phyloP scores from a whole-genome alignment of 2,797 vertebrate species.

The Arnoldichthys spilopterus region DNA sequence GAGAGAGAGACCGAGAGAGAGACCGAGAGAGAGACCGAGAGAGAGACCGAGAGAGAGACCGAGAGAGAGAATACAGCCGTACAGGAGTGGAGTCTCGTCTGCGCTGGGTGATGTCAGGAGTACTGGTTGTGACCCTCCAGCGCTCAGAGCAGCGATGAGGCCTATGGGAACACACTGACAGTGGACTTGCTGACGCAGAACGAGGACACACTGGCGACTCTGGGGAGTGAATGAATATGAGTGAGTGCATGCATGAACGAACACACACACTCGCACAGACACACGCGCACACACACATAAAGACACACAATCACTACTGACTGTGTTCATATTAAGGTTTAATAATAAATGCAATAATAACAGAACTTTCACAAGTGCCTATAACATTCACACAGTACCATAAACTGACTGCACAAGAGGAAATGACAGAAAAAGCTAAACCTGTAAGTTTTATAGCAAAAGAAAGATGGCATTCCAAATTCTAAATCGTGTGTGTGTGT shows the following conservation, averaged over 20 bases:
- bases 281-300: neutral
- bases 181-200: constrained; percentile 91
- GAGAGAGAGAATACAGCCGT: constrained; percentile 60
- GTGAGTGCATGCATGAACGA: too few species aligned
- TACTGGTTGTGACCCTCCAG: constrained; percentile 85
- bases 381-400: too few species aligned
- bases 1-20: too few species aligned
- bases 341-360: too few species aligned
- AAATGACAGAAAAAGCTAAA: too few species aligned
- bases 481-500: neutral
- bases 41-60: too few species aligned
- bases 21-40: neutral
- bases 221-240: constrained; percentile 37
- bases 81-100: constrained; percentile 85
- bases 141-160: constrained; percentile 89
- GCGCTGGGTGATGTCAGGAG: constrained; percentile 84
- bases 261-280: neutral
- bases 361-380: too few species aligned
- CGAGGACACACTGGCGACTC: constrained; percentile 90
- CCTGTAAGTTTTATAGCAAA: too few species aligned
- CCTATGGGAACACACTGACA: constrained; percentile 85
- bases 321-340: too few species aligned
- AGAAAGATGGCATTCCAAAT: too few species aligned
- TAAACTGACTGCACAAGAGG: too few species aligned
- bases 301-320: too few species aligned